phyloP scores from a whole-genome alignment of 2,797 vertebrate species.

The Tenualosa thibaudeaui region DNA sequence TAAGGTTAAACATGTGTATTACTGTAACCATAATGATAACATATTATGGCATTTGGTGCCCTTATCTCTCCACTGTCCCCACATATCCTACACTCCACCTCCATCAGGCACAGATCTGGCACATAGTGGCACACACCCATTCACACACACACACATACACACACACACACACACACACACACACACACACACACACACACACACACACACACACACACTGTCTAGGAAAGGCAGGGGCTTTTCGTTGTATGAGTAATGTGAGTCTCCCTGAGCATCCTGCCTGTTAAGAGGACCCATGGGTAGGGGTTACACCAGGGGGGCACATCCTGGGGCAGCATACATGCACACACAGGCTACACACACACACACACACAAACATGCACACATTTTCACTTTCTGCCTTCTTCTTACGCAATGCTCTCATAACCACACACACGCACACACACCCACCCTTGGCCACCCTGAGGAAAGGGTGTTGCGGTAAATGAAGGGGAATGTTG shows the following conservation, averaged over 20 bases:
- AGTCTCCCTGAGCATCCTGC: background rate
- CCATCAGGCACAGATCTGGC: background rate
- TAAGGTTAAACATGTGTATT: background rate
- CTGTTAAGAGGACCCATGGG: background rate
- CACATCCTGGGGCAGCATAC: background rate
- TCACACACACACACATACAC: background rate
- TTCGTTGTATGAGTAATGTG: background rate
- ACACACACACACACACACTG: background rate
- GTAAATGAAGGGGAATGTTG: constrained; percentile 5
- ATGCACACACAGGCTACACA: background rate
- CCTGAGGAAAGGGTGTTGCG: background rate
- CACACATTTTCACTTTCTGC: too few species aligned
- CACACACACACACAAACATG: background rate
- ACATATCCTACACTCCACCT: background rate
- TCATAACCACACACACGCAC: background rate
- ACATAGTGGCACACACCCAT: background rate
- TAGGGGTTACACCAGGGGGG: background rate
- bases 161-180: background rate
- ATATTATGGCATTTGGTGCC: too few species aligned
- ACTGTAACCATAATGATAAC: too few species aligned
- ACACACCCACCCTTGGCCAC: background rate
- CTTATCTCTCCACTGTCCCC: too few species aligned
- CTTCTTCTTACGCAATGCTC: background rate
- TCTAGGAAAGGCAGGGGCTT: background rate
- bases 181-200: background rate